These are phyloP conservation scores for Orthonyx spaldingii DNA, from an alignment of 2,113 vertebrate genomes.

Conservation along the genomic window DNA sequence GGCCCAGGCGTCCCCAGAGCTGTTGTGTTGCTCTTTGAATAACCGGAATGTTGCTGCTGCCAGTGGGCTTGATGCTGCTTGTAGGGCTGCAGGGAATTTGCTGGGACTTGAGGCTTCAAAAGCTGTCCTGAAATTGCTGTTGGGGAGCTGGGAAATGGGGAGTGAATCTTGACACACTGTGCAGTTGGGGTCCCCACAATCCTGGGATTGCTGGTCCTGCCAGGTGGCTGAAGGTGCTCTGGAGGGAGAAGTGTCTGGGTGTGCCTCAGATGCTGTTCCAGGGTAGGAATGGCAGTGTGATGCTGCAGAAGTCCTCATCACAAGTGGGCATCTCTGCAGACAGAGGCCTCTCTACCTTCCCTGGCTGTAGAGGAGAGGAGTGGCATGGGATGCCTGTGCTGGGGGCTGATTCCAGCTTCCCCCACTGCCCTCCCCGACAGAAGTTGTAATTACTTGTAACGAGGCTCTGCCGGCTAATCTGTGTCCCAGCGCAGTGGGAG, in stretches of 20 bases:
- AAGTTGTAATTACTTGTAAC: background rate
- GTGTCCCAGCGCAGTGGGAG: fast-evolving
- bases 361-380: background rate
- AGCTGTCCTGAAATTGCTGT: background rate
- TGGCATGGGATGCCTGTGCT: fast-evolving
- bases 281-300: fast-evolving
- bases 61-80: background rate
- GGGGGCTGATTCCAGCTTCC: background rate
- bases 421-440: fast-evolving
- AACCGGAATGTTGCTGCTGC: background rate
- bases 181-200: background rate
- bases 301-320: background rate
- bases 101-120: background rate
- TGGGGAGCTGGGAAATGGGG: background rate
- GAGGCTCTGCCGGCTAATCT: background rate
- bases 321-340: fast-evolving
- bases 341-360: background rate
- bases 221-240: background rate
- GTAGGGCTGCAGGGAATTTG: background rate
- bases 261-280: background rate
- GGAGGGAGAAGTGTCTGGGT: background rate
- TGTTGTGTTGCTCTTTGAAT: background rate
- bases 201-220: background rate
- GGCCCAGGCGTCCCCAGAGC: background rate
- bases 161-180: fast-evolving